Base-by-base conservation (phyloP, 2,113 vertebrate genomes). In the Picathartes gymnocephalus region DNA sequence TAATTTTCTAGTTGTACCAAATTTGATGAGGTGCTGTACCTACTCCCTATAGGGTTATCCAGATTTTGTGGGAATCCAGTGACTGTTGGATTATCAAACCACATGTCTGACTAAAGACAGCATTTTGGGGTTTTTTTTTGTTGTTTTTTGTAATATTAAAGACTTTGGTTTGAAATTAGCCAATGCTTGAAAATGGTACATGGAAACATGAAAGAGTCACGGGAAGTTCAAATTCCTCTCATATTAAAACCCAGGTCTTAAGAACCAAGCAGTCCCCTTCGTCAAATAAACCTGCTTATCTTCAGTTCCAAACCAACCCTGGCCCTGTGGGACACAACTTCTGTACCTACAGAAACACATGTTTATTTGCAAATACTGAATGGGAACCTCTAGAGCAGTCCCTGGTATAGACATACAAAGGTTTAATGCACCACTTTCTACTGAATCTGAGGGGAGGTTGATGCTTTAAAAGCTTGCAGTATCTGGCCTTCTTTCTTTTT, bases 251-350 rank as follows among this genome's bases (percentile, higher is more conserved):
- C 7, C 9, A 48, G 16, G 4, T n/a, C 7, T 48, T 24, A 69
- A 62, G 22, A 35, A 47, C 15, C 42, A 60, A 88, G 10, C 10
- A 47, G 1, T 53, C 76, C 17, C 24, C 21, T 42, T 88, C 16
- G 33, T 61, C 31, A 77, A 48, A 53, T 4, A 53, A 72, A 80
- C 10, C 9, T 44, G 6, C 7, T 88, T 37, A 19, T 13, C 71
- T 61, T 66, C 30, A 58, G 10, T 51, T 70, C 33, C 35, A 56
- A 76, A 51, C 7, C 42, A 64, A 21, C 7, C 42, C 54, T 39
- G 9, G 33, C 9, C 2, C 23, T 53, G 12, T 1, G 0, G 37
- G 5, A 60, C 28, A n/a, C 21, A 37, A 51, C 21, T n/a, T 69
- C 14, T 16, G 1, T 61, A 73, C 35, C 30, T 84, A 53, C 27